A percentile compares a stretch with the other conserved stretches of the same genome.
phyloP scores from a whole-genome alignment of 1,140 invertebrate species.

The Cryptotermes secundus region DNA sequence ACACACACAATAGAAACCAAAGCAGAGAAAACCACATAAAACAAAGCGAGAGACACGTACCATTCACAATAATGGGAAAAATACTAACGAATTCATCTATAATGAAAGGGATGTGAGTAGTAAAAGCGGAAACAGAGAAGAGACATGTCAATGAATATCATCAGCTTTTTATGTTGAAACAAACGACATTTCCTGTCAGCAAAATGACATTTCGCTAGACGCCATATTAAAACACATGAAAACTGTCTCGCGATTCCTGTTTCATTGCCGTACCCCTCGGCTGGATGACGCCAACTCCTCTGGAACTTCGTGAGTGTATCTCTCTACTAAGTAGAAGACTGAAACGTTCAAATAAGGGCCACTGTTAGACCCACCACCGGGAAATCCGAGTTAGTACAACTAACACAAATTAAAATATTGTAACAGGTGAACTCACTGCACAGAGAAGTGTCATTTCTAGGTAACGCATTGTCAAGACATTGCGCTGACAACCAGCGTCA shows the following conservation, averaged over 20 bases:
- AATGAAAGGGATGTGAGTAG: slow-evolving; percentile 1
- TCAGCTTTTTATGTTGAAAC: slow-evolving; percentile 12
- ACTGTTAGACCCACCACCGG: too few relatives aligned
- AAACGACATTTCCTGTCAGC: neutral
- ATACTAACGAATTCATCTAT: neutral
- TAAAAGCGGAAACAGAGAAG: neutral
- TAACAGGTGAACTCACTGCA: too few relatives aligned
- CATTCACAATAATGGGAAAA: neutral
- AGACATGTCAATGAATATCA: neutral
- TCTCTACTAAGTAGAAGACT: too few relatives aligned
- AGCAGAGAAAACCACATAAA: neutral
- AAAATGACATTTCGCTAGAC: neutral
- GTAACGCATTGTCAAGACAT: too few relatives aligned
- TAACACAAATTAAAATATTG: too few relatives aligned
- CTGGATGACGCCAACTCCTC: too few relatives aligned
- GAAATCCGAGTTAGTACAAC: too few relatives aligned
- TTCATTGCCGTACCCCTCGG: neutral
- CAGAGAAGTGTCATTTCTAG: too few relatives aligned
- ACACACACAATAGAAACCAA: neutral
- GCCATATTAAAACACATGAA: neutral
- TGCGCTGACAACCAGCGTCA: too few relatives aligned
- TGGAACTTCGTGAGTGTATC: too few relatives aligned
- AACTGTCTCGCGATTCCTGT: neutral
- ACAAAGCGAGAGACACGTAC: neutral
- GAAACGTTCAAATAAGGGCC: too few relatives aligned